Evolutionary conservation across 1,140 invertebrate species (phyloP), one percentile per base, ranked within the genome.

Genomic region (Rhopalosiphum padi): DNA sequence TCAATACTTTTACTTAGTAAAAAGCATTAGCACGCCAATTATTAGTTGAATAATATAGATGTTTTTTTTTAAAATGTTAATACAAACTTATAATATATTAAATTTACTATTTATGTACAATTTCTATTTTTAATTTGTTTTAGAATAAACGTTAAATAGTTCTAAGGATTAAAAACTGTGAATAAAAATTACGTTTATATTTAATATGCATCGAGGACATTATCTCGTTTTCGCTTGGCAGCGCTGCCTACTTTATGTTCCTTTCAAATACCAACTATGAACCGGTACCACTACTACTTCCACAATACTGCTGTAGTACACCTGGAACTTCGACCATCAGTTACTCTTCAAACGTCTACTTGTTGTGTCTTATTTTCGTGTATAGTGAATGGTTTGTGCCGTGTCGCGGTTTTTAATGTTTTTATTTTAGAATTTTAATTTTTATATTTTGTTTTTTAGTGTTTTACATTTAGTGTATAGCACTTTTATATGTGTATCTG

Each of bases 151-250:
- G 22, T 85, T 85, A 25, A 90, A 60, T 60, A 90, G 35, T 46
- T 68, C 15, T 37, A 37, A 35, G 18, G 15, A 51, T 51, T n/a
- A 55, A n/a, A 18, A 90, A 68, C 22, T 22, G 25, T 41, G 23
- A 60, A 60, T 41, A 60, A 90, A 90, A 37, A 90, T 60, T 41
- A 30, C 30, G 89, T 46, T 60, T 55, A 77, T 43, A 68, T 68
- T 60, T 83, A 53, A 30, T 93, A 93, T 93, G 91, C 91, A 93
- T 93, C 77, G 91, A 93, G 91, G 91, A 93, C 91, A 86, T 86
- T 86, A 85, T 93, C 48, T 86, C 48, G 82, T 85, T 53, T 93
- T 93, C 91, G 91, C 91, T 93, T 55, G 82, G 91, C 43, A 93
- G 91, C 91, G 82, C 91, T 86, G 91, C 48, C 48, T 55, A 41